Evolutionary conservation across 1,140 invertebrate species (phyloP).

Genomic region (Drosophila yakuba): DNA sequence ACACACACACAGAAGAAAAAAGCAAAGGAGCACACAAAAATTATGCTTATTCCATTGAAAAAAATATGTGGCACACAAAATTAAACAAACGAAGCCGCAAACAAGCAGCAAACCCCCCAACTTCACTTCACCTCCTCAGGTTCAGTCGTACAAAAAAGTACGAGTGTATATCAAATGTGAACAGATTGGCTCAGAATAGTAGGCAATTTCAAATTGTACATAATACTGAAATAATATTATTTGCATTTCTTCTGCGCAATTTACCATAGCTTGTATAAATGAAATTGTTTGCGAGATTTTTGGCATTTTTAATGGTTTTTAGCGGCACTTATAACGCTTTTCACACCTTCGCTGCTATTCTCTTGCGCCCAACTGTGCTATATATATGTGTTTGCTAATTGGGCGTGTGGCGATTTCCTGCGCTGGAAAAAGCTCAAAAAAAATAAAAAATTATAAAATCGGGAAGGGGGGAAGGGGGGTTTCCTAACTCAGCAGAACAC

Average conservation of each 20-base stretch:
- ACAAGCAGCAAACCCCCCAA: conserved; percentile 27
- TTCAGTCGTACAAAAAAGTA: conserved; percentile 4
- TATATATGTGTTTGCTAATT: conserved; percentile 72
- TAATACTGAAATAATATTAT: too few species aligned
- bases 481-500: conserved; percentile 24
- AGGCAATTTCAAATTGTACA: background rate
- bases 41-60: conserved; percentile 56
- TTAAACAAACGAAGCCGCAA: conserved; percentile 60
- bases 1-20: background rate
- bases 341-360: conserved; percentile 24
- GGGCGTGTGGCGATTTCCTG: conserved; percentile 81
- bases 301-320: too few species aligned
- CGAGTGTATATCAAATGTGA: background rate
- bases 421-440: conserved; percentile 30
- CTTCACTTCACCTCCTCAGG: conserved; percentile 1
- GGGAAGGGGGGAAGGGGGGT: background rate
- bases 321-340: conserved; percentile 22
- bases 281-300: too few species aligned
- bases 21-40: conserved; percentile 3
- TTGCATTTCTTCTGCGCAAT: too few species aligned
- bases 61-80: conserved; percentile 41
- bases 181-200: conserved; percentile 7
- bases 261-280: too few species aligned
- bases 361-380: conserved; percentile 14
- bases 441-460: background rate